These are phyloP conservation scores for Nipponia nippon DNA, from an alignment of 2,113 vertebrate genomes.

Conservation along the genomic window DNA sequence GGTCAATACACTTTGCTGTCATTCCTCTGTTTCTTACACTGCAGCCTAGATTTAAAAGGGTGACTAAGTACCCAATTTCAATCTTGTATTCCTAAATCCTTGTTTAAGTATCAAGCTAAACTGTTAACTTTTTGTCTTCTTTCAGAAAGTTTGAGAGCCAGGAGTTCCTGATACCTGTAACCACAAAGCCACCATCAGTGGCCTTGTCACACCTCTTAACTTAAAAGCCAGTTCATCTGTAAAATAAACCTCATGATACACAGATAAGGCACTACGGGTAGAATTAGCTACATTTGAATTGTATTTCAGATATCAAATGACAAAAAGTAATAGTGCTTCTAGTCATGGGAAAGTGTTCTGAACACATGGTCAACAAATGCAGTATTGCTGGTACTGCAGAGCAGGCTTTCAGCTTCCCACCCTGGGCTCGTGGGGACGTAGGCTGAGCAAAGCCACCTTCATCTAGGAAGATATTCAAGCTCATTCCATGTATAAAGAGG, in stretches of 20 bases:
- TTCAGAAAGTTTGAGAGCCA: background rate
- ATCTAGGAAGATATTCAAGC: background rate
- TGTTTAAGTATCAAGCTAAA: background rate
- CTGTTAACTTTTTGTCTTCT: background rate
- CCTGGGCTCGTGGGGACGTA: rapidly evolving
- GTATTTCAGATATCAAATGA: background rate
- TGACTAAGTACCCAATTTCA: background rate
- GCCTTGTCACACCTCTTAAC: background rate
- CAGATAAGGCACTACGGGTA: background rate
- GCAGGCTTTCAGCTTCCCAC: background rate
- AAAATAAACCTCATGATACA: background rate
- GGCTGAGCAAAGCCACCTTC: background rate
- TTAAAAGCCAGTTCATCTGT: background rate
- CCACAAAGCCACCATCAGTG: background rate
- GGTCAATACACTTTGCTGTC: background rate
- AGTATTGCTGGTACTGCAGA: background rate
- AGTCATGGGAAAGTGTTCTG: background rate
- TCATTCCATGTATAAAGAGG: background rate
- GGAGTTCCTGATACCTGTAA: background rate
- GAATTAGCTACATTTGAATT: background rate
- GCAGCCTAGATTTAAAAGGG: background rate
- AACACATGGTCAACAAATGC: background rate
- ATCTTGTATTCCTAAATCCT: background rate
- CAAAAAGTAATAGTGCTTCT: background rate
- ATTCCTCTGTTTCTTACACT: background rate